Evolutionary conservation across 1,140 invertebrate species (phyloP), one percentile per base, ranked within the genome.

Genomic region (Drosophila ercepeae): DNA sequence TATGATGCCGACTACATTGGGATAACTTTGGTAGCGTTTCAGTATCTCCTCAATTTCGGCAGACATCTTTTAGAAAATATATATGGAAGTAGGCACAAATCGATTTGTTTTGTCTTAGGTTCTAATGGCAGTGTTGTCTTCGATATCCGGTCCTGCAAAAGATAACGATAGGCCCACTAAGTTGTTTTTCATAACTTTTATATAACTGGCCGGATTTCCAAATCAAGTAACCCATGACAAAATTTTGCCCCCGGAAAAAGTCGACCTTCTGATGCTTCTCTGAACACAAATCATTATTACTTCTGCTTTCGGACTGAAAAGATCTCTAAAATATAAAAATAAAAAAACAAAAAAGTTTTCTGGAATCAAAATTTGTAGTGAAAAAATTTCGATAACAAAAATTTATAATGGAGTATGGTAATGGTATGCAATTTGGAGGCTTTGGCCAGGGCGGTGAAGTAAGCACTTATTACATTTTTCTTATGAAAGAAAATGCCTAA

Each of bases 1-100:
- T 41, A 96, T 93, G 1, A 95, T 92, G 18, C 96, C 96, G 23
- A 93, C 91, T 0, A 96, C 95, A 29, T 95, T 95, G 81, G 94
- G 95, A 73, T 96, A 95, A 16, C 90, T 78, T 49, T 94, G 92
- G 27, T 97, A 93, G 82, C 95, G 94, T 55, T 95, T 95, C 5
- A 96, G 90, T 0, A 94, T 95, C 89, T 96, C 95, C 90, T 96
- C 96, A 32, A 96, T 94, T 92, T 96, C 96, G 73, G 93, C 93
- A 21, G 94, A 92, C 92, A 93, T 93, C 50, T 55, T 76, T 2
- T 21, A 1, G 27, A 23, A 27, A 16, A 53, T 32, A 32, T 32
- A 67, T 34, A n/a, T 1, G 13, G 2, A n/a, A 16, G 8, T 11
- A 34, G 4, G 3, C 9, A 8, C 25, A 16, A n/a, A n/a, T 18